Evolutionary conservation across 2,888 invertebrate species (phyloP).

Genomic region (Deroplatys truncata): DNA sequence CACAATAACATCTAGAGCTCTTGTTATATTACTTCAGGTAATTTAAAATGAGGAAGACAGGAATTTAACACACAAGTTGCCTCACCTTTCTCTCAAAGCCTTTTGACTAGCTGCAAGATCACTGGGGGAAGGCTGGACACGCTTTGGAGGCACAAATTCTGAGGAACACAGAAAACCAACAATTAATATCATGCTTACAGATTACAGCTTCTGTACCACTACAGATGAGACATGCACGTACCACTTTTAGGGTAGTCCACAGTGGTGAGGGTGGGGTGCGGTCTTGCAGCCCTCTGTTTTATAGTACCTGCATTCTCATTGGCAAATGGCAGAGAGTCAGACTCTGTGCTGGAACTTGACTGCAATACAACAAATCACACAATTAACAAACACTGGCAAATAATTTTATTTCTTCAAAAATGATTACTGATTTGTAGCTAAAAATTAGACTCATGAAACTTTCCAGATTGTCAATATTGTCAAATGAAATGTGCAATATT

Average conservation of each 20-base stretch:
- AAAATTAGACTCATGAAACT: neutral
- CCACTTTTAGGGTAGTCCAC: slow-evolving; percentile 30
- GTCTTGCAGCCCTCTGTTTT: slow-evolving; percentile 67
- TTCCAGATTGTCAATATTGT: neutral
- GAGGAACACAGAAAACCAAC: neutral
- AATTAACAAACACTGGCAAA: neutral
- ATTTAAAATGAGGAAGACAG: no score
- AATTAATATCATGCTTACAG: neutral
- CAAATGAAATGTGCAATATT: no score
- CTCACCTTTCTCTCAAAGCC: slow-evolving; percentile 28
- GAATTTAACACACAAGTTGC: neutral
- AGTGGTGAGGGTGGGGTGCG: slow-evolving; percentile 34
- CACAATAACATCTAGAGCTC: no score
- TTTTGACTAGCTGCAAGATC: slow-evolving; percentile 30
- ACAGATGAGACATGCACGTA: neutral
- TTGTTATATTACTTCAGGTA: no score
- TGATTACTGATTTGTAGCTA: neutral
- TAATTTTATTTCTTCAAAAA: neutral
- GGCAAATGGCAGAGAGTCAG: slow-evolving; percentile 94
- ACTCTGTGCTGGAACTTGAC: slow-evolving; percentile 94
- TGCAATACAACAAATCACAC: slow-evolving; percentile 44
- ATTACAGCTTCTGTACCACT: neutral
- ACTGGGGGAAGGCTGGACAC: slow-evolving; percentile 24
- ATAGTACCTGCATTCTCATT: slow-evolving; percentile 99
- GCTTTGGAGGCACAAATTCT: slow-evolving; percentile 32